Base-by-base conservation (phyloP, 1,140 invertebrate genomes). In the Leptopilina boulardi region DNA sequence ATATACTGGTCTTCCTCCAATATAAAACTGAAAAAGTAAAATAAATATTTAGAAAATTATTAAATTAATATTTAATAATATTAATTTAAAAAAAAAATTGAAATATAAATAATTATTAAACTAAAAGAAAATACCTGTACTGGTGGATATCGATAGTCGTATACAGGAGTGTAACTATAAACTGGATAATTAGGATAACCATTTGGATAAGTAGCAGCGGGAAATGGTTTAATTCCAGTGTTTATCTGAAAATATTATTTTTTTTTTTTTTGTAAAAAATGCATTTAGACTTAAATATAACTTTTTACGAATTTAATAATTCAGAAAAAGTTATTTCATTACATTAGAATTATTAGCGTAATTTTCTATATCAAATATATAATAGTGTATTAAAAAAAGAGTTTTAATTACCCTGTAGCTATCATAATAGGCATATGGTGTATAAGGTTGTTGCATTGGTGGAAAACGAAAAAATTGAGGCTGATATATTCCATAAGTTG, bases 401-500 rank as follows among this genome's bases (percentile, higher is more conserved):
- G 10, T 10, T 30, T 72, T 71, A 72, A 56, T 70, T 82, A 79
- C 80, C 72, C 47, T 47, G 38, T 51, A 77, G 80, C 80, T 74
- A 76, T 86, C 85, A 74, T 86, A 83, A 26, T 84, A 1, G 13
- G 80, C 75, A 56, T 80, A 87, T 9, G 85, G 81, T 8, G 76
- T 74, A 19, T 81, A 80, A 74, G 73, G 51, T 19, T 76, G 26
- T 19, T 84, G 82, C 26, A 82, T 44, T 23, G 76, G 51, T n/a
- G 78, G 77, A 59, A 82, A n/a, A 21, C 72, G 73, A 19, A 76
- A 75, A 70, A 83, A 80, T 2, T 80, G 71, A 19, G 77, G 74
- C 0, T 86, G 76, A 34, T 34, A 66, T 3, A 66, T 13, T 26
- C 59, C 59, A 66, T 66, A 66, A 30, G 15, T n/a, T 51, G 74